A percentile compares a stretch with the other conserved stretches of the same genome.
Conservation (phyloP, 2,113 vertebrate genomes). For the Phalacrocorax carbo region DNA sequence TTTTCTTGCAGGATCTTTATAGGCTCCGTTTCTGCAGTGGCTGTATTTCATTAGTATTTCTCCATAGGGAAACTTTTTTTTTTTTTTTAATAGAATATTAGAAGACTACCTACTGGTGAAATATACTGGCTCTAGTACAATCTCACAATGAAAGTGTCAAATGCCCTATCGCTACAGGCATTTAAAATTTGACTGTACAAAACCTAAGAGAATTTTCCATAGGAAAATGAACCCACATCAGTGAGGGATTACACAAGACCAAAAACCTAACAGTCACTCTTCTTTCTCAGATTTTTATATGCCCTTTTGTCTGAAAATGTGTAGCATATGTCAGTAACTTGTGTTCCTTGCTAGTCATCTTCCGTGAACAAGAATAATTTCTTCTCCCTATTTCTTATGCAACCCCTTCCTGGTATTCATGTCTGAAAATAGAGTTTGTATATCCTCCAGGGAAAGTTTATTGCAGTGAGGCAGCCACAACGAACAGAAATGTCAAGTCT, state of each 20-base stretch:
- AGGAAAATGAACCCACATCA: not conserved
- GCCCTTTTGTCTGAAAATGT: not conserved
- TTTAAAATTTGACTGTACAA: not conserved
- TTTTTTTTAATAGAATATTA: not conserved
- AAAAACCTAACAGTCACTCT: not conserved
- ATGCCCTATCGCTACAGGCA: not conserved
- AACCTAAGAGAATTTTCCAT: not conserved
- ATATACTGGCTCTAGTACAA: not conserved
- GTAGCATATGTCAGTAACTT: not conserved
- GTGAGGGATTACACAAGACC: not conserved
- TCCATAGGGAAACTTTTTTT: not conserved
- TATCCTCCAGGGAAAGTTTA: slow-evolving; percentile 49
- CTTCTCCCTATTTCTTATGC: not conserved
- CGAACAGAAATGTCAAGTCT: slow-evolving; percentile 56
- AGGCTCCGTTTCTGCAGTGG: not conserved
- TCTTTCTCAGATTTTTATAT: not conserved
- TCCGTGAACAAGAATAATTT: slow-evolving; percentile 22
- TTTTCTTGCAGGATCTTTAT: not conserved
- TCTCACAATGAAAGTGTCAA: not conserved
- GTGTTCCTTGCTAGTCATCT: not conserved
- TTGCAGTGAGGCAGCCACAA: slow-evolving; percentile 19
- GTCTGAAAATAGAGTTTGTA: slow-evolving; percentile 18
- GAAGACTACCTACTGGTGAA: not conserved
- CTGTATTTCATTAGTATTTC: not conserved
- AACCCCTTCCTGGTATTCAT: not conserved